Evolutionary conservation across 2,113 vertebrate genomes (phyloP).

Genomic region (Corydoras sp.): DNA sequence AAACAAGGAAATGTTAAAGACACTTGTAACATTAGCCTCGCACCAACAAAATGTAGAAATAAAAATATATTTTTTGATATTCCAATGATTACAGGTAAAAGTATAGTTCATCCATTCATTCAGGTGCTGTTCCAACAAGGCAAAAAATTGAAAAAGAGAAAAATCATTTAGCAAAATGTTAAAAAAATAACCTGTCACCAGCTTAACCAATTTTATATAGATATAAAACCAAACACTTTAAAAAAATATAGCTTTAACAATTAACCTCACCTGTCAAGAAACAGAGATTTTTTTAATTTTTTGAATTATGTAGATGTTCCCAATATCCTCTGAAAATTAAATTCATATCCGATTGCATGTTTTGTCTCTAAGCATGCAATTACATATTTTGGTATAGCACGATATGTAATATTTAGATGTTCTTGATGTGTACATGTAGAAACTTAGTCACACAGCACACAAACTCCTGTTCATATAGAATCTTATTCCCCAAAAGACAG

Average conservation of each 20-base stretch:
- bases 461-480: too few species aligned
- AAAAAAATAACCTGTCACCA: conserved; percentile 34
- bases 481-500: not conserved
- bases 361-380: conserved; percentile 50
- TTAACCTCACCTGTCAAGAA: conserved; percentile 37
- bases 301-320: too few species aligned
- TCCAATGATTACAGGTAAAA: conserved; percentile 22
- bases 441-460: too few species aligned
- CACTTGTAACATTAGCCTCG: conserved; percentile 31
- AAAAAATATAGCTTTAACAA: conserved; percentile 61
- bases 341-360: conserved; percentile 44
- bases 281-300: not conserved
- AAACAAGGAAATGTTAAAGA: conserved; percentile 22
- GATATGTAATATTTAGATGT: too few species aligned
- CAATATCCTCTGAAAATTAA: conserved; percentile 14
- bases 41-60: conserved; percentile 1
- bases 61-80: conserved; percentile 21
- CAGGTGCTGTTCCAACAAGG: conserved; percentile 41
- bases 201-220: conserved; percentile 45
- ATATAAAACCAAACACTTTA: conserved; percentile 56
- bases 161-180: conserved; percentile 39
- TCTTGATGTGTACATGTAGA: too few species aligned
- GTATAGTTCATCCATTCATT: conserved; percentile 20
- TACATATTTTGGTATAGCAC: too few species aligned
- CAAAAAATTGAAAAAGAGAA: conserved; percentile 39